Percentiles rank a stretch among this genome's conserved stretches.
phyloP scores from a whole-genome alignment of 2,113 vertebrate genomes.

The Channa argus region DNA sequence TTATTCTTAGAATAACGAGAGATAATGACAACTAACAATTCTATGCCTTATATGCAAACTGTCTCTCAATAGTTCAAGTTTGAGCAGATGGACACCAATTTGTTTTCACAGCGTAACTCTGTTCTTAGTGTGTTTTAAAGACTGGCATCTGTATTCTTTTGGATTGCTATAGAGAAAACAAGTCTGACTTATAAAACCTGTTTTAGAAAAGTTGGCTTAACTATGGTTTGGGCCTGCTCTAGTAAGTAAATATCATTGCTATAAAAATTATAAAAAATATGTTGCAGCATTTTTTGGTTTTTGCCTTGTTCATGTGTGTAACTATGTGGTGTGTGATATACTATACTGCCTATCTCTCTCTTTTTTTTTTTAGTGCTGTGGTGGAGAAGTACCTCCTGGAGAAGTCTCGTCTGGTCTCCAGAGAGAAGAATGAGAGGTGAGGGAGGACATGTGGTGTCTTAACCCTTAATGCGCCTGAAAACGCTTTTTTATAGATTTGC shows the following conservation, averaged over 20 bases:
- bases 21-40: too few relatives aligned
- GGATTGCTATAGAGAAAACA: constrained; percentile 45
- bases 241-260: constrained; percentile 38
- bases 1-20: neutral
- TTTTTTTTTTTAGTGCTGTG: constrained; percentile 86
- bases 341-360: neutral
- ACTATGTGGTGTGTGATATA: constrained; percentile 13
- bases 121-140: constrained; percentile 52
- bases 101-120: constrained; percentile 51
- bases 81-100: constrained; percentile 19
- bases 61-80: neutral
- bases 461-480: constrained; percentile 27
- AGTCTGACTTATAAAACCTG: constrained; percentile 56
- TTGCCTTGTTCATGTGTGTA: neutral
- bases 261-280: constrained; percentile 16
- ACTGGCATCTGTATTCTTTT: constrained; percentile 58
- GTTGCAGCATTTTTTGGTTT: neutral
- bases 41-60: too few relatives aligned
- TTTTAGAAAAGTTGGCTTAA: constrained; percentile 51
- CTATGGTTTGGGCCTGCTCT: constrained; percentile 34
- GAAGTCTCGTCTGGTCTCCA: constrained; percentile 97
- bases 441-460: constrained; percentile 19
- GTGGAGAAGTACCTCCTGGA: constrained; percentile 99
- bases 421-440: constrained; percentile 97
- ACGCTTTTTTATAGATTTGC: too few relatives aligned